Evolutionary conservation across 2,797 vertebrate species (phyloP).

Genomic region (Sebastes hopkinsi): DNA sequence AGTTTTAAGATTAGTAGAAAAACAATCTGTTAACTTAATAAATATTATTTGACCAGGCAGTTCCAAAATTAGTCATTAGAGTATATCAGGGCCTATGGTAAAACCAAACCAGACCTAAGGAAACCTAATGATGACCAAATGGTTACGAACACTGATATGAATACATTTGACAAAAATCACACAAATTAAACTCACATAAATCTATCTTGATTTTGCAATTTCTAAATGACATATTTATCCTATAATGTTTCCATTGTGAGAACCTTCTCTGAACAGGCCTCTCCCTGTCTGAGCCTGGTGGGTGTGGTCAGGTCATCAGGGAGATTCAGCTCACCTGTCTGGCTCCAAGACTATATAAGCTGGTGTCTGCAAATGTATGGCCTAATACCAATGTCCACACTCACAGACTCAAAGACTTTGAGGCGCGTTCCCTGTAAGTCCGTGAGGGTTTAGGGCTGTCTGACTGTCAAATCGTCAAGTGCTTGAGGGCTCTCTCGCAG

Average conservation of each 20-base stretch:
- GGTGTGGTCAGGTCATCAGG: not conserved
- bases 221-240: not conserved
- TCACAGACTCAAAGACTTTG: no score
- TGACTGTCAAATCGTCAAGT: no score
- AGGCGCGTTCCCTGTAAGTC: no score
- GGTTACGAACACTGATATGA: not conserved
- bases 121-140: no score
- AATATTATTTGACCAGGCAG: no score
- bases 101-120: fast-evolving
- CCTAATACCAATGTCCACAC: no score
- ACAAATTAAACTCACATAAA: not conserved
- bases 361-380: not conserved
- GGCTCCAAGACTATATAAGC: not conserved
- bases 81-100: no score
- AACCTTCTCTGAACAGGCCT: not conserved
- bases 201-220: not conserved
- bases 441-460: no score
- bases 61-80: no score
- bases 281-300: not conserved
- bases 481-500: no score
- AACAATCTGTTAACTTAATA: no score
- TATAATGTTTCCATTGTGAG: no score
- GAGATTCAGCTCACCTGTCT: constrained; percentile 6
- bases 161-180: not conserved
- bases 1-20: not conserved